Base-by-base conservation (phyloP, 2,888 invertebrate species). In the Folsomia manolachei region DNA sequence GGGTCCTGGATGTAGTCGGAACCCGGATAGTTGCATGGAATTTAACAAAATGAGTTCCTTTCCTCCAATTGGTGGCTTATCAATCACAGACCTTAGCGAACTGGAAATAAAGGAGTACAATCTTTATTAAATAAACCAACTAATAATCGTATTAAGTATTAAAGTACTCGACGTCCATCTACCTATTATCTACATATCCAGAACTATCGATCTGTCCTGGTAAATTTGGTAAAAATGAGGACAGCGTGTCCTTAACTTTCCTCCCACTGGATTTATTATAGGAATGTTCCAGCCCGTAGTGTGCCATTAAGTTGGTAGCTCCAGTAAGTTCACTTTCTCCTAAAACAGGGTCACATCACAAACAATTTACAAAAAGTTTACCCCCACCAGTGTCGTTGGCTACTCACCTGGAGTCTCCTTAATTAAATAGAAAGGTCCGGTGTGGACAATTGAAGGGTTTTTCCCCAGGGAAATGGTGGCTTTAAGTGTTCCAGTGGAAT, bases 181-280 rank as follows among this genome's bases (percentile, higher is more conserved):
- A 90, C 89, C 88, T 90, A 88, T 88, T 93, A 87, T 84, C 89
- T 78, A 86, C 85, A 79, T 86, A 85, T 51, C 94, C 96, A 75
- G 96, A 95, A 27, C 93, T 92, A 85, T 97, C 97, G 79, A 97
- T 91, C 78, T 95, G 94, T 23, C 97, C 97, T 68, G 97, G 97
- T 71, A 97, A 87, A 84, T 94, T 94, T 23, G 97, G 97, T 77
- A 97, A 87, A 85, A 97, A 97, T 18, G 97, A 95, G 56, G 96
- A 95, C 73, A 97, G 86, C 71, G 95, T 95, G 84, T 97, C 97
- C 84, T 96, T 94, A 19, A 95, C 88, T 85, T 96, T 96, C 83
- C 96, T 95, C 69, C 95, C 96, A 86, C 94, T 96, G 86, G 97
- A 97, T 88, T 96, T 97, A 86, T 93, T 96, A 85, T 97, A 95